phyloP scores from a whole-genome alignment of 1,140 invertebrate genomes.

The Drosophila dunni region DNA sequence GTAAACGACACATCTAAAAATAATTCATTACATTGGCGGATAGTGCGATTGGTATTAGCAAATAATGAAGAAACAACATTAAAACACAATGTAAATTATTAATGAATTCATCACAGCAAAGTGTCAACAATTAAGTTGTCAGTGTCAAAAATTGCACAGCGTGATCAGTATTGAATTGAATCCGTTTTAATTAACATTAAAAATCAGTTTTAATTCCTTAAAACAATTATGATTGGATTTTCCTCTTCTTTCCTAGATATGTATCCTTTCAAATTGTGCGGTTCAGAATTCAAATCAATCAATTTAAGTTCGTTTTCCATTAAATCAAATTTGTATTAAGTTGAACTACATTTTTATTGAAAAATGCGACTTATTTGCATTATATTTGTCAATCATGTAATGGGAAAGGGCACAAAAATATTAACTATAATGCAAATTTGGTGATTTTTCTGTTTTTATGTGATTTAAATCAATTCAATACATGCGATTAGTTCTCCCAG shows the following conservation, averaged over 20 bases:
- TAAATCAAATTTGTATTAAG: too few species aligned
- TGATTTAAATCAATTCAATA: slow-evolving; percentile 43
- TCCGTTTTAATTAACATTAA: slow-evolving; percentile 8
- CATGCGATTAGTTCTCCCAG: background rate
- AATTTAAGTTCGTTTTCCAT: too few species aligned
- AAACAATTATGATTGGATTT: background rate
- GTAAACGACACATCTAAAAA: too few species aligned
- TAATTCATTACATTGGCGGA: too few species aligned
- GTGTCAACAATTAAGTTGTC: slow-evolving; percentile 5
- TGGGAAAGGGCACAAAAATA: slow-evolving; percentile 42
- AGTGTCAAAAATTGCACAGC: background rate
- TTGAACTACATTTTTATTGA: too few species aligned
- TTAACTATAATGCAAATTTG: slow-evolving; percentile 19
- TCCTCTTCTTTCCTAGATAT: too few species aligned
- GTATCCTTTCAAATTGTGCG: too few species aligned
- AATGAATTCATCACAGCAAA: too few species aligned
- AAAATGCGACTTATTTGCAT: slow-evolving; percentile 19
- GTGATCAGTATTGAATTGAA: background rate
- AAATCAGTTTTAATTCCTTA: background rate
- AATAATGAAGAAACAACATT: background rate
- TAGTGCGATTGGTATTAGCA: too few species aligned
- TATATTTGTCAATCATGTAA: slow-evolving; percentile 19
- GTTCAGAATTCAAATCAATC: too few species aligned
- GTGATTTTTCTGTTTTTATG: slow-evolving; percentile 44
- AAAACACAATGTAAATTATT: background rate